Conservation (phyloP, 2,888 invertebrate species). For the Lamellibrachia satsuma region DNA sequence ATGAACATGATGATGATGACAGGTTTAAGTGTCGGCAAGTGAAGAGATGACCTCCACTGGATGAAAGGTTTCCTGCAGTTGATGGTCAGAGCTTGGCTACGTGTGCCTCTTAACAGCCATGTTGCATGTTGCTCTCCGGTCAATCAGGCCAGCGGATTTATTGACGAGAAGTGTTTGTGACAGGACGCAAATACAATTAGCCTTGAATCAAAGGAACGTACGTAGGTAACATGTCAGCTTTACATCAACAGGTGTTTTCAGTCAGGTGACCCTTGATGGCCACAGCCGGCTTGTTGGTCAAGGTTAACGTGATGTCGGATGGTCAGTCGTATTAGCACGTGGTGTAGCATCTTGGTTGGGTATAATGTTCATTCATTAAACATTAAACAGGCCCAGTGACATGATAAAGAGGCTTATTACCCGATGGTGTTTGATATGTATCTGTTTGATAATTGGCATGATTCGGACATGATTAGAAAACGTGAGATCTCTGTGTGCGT, state of each 20-base stretch:
- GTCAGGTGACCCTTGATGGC: background rate
- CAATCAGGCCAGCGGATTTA: background rate
- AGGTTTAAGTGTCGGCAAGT: background rate
- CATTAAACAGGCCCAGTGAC: background rate
- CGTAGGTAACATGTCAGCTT: background rate
- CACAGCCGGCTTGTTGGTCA: background rate
- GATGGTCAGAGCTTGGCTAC: background rate
- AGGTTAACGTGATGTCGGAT: background rate
- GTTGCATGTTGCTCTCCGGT: background rate
- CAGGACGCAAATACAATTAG: background rate
- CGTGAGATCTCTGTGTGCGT: background rate
- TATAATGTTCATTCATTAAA: slow-evolving; percentile 2
- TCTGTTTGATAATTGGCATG: background rate
- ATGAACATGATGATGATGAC: background rate
- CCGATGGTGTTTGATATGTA: background rate
- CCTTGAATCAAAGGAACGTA: background rate
- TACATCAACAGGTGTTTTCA: background rate
- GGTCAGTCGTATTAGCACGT: background rate
- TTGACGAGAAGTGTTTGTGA: background rate
- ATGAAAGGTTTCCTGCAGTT: background rate
- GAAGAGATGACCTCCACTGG: background rate
- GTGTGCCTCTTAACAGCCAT: background rate
- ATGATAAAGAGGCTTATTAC: background rate
- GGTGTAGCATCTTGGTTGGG: background rate
- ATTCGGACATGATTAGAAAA: background rate